phyloP scores from a whole-genome alignment of 2,888 invertebrate species.

The Zaprionus obscuricornis region DNA sequence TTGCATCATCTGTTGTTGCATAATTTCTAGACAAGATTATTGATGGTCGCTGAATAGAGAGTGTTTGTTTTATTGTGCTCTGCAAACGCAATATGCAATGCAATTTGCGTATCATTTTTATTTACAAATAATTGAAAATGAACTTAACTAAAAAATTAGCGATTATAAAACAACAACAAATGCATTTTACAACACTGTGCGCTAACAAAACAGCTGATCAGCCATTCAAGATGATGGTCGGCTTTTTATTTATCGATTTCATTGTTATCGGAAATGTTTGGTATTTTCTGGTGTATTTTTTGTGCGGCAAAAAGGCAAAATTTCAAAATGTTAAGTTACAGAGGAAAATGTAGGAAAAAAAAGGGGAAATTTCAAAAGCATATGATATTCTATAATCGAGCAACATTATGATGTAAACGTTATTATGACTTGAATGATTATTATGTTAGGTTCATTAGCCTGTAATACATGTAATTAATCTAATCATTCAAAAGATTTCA shows the following conservation, averaged over 20 bases:
- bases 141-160: conserved; percentile 25
- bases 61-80: conserved; percentile 24
- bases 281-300: no score
- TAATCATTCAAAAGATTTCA: no score
- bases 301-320: no score
- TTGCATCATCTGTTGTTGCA: conserved; percentile 27
- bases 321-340: no score
- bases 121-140: conserved; percentile 32
- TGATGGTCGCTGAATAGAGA: conserved; percentile 17
- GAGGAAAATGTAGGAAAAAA: no score
- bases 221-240: background rate
- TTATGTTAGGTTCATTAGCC: no score
- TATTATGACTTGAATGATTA: no score
- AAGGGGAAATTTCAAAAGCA: no score
- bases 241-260: background rate
- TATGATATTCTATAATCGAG: no score
- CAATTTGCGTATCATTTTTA: conserved; percentile 62
- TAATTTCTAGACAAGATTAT: conserved; percentile 28
- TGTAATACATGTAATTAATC: no score
- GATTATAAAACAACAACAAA: conserved; percentile 67
- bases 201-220: conserved; percentile 30
- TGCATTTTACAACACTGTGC: conserved; percentile 44
- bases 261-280: no score
- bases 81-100: conserved; percentile 49
- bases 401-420: no score